phyloP scores from a whole-genome alignment of 1,140 invertebrate species.

The Zaprionus nigranus region DNA sequence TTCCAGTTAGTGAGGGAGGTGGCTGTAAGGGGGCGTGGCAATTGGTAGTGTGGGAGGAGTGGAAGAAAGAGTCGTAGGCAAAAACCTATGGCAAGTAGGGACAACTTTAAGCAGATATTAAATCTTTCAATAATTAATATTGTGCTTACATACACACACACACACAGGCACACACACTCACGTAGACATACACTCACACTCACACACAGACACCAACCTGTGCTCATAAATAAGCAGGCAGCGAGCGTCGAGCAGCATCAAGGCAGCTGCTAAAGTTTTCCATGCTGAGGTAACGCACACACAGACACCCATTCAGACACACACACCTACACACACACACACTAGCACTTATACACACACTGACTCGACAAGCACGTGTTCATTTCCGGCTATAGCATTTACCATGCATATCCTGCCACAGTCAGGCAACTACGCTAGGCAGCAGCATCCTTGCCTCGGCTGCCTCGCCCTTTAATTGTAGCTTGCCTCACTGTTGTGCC shows the following conservation, averaged over 20 bases:
- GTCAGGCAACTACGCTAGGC: constrained; percentile 16
- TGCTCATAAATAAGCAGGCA: constrained; percentile 67
- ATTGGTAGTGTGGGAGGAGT: neutral
- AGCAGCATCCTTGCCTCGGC: constrained; percentile 56
- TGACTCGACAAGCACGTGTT: constrained; percentile 62
- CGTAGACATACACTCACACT: neutral
- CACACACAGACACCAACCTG: constrained; percentile 1
- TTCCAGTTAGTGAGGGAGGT: neutral
- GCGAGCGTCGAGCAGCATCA: constrained; percentile 30
- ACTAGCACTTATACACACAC: neutral
- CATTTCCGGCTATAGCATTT: constrained; percentile 80
- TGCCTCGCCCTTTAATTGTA: constrained; percentile 24
- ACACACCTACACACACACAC: neutral
- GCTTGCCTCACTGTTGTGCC: neutral
- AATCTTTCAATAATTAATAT: constrained; percentile 82
- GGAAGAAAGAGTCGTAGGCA: neutral
- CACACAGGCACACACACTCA: constrained; percentile 25
- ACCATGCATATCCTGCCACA: constrained; percentile 74
- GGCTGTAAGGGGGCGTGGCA: too few relatives aligned
- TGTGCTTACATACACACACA: constrained; percentile 44
- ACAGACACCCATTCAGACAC: constrained; percentile 6
- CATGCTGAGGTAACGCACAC: constrained; percentile 31
- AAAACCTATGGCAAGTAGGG: neutral
- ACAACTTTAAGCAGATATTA: constrained; percentile 77
- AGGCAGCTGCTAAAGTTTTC: constrained; percentile 70